Evolutionary conservation across 2,888 invertebrate species (phyloP).

Genomic region (Philereme vetulata): DNA sequence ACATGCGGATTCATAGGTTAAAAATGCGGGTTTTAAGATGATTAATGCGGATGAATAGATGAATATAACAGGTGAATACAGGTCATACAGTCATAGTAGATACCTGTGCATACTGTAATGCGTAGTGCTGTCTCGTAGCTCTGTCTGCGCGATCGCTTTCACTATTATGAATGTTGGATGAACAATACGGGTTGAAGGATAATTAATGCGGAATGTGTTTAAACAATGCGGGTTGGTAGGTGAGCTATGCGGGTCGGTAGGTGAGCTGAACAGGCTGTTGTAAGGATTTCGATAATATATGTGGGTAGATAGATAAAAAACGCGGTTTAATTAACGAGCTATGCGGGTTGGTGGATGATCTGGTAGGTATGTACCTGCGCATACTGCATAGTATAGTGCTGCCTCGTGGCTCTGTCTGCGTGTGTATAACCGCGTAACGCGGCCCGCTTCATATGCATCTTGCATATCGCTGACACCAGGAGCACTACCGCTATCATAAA

Average conservation of each 20-base stretch:
- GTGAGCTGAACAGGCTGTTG: too few species aligned
- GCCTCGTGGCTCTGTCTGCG: conserved; percentile 54
- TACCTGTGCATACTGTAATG: conserved; percentile 52
- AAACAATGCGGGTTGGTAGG: too few species aligned
- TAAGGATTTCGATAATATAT: not conserved
- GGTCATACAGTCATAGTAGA: too few species aligned
- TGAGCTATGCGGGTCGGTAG: too few species aligned
- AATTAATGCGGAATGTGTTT: too few species aligned
- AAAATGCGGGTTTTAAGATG: not conserved
- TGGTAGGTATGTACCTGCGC: conserved; percentile 40
- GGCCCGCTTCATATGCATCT: conserved; percentile 78
- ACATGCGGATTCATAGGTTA: not conserved
- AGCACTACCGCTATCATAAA: conserved; percentile 80
- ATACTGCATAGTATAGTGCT: conserved; percentile 56
- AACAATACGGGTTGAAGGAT: too few species aligned
- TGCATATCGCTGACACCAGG: conserved; percentile 77
- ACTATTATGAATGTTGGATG: too few species aligned
- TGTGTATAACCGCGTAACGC: conserved; percentile 65
- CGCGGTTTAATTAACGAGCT: not conserved
- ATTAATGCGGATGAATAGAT: not conserved
- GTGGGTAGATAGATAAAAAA: not conserved
- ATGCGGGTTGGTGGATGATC: not conserved
- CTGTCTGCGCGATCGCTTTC: conserved; percentile 48
- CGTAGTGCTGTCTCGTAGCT: conserved; percentile 53
- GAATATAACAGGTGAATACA: not conserved